Conservation (phyloP, 2,113 vertebrate genomes). For the Heptranchias perlo region DNA sequence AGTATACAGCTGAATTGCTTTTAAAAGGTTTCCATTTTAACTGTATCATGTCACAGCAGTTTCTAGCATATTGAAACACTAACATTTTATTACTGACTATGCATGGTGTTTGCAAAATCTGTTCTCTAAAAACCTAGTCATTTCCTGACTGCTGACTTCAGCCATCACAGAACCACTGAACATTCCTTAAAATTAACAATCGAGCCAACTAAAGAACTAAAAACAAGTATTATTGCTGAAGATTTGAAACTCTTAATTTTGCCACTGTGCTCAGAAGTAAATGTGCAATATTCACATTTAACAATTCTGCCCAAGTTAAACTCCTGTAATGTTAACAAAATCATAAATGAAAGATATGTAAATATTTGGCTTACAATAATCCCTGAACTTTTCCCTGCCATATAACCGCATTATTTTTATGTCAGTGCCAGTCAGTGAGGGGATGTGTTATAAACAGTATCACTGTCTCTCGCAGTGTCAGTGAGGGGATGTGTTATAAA, state of each 20-base stretch:
- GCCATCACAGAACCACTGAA: background rate
- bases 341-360: background rate
- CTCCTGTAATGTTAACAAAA: conserved; percentile 3
- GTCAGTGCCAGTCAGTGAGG: too few relatives aligned
- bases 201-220: background rate
- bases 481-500: too few relatives aligned
- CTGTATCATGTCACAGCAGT: background rate
- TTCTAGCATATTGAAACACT: background rate
- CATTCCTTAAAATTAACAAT: background rate
- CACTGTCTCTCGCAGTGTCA: too few relatives aligned
- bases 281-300: background rate
- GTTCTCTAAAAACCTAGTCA: background rate
- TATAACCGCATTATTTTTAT: background rate
- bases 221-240: background rate
- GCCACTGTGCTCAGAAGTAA: background rate
- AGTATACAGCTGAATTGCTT: too few relatives aligned
- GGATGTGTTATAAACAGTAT: too few relatives aligned
- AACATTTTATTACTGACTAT: too few relatives aligned
- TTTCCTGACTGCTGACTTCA: background rate
- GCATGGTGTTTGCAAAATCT: background rate
- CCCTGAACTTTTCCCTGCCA: background rate
- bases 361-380: background rate
- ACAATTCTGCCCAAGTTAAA: background rate
- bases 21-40: too few relatives aligned
- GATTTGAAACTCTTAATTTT: background rate